Conservation (phyloP, 2,113 vertebrate species). For the Sander vitreus region DNA sequence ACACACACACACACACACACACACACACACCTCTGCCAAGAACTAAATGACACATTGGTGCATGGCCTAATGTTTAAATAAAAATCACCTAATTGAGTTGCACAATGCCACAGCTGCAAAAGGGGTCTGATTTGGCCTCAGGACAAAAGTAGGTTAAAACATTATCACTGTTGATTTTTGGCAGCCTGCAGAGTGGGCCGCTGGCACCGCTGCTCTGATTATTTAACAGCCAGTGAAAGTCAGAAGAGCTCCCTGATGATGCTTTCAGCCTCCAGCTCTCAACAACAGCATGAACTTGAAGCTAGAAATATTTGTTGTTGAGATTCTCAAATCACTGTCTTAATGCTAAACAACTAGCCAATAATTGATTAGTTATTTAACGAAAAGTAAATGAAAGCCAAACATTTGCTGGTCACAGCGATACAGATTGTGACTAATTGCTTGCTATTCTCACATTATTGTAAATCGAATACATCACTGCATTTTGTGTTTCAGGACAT, state of each 20-base stretch:
- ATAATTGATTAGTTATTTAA: neutral
- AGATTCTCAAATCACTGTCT: neutral
- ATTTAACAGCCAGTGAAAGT: slow-evolving; percentile 21
- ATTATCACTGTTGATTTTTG: slow-evolving; percentile 28
- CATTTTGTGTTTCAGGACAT: too few species aligned
- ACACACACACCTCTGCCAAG: slow-evolving; percentile 13
- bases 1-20: neutral
- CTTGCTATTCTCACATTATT: too few species aligned
- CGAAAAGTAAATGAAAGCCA: too few species aligned
- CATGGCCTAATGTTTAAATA: slow-evolving; percentile 43
- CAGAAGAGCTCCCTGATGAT: slow-evolving; percentile 2
- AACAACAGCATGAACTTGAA: neutral
- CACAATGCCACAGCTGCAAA: slow-evolving; percentile 36
- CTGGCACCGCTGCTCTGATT: slow-evolving; percentile 23
- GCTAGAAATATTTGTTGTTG: neutral
- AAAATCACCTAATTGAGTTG: slow-evolving; percentile 42
- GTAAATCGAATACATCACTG: too few species aligned
- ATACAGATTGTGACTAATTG: too few species aligned
- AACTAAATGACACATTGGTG: slow-evolving; percentile 36
- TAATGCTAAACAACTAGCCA: neutral
- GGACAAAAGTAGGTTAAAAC: slow-evolving; percentile 45
- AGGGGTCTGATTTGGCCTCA: slow-evolving; percentile 8
- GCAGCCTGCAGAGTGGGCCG: slow-evolving; percentile 4
- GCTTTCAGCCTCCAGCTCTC: slow-evolving; percentile 14
- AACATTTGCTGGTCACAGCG: too few species aligned